Conservation (phyloP, 2,888 invertebrate genomes). For the Leptopilina drosophilae region DNA sequence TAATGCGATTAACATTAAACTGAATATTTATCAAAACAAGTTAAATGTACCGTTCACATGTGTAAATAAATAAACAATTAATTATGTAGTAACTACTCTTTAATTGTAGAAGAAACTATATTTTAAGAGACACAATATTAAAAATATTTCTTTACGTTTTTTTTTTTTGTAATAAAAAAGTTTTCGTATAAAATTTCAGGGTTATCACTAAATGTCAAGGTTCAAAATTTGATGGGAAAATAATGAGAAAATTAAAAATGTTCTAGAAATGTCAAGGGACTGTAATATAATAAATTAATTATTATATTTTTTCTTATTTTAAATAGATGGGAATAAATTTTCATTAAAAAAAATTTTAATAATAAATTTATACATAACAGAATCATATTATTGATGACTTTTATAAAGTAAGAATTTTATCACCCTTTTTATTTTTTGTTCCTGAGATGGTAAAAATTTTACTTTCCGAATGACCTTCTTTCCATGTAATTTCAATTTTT, state of each 20-base stretch:
- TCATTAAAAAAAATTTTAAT: background rate
- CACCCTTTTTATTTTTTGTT: background rate
- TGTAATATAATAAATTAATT: background rate
- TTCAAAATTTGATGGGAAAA: background rate
- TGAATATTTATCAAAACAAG: too few species aligned
- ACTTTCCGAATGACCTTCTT: conserved; percentile 7
- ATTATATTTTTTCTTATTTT: background rate
- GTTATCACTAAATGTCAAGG: background rate
- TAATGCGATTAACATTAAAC: too few species aligned
- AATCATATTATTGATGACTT: background rate
- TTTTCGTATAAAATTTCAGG: background rate
- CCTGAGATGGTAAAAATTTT: background rate
- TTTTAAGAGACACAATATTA: too few species aligned
- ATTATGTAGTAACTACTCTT: too few species aligned
- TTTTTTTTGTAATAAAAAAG: background rate
- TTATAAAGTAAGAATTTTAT: background rate
- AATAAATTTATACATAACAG: background rate
- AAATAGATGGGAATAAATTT: background rate
- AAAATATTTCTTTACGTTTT: background rate
- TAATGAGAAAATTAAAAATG: background rate
- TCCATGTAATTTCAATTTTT: conserved; percentile 1
- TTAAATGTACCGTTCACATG: too few species aligned
- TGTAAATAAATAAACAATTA: too few species aligned
- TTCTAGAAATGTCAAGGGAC: background rate
- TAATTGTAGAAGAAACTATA: too few species aligned